A percentile compares a stretch with the other conserved stretches of the same genome.
phyloP scores from a whole-genome alignment of 1,140 invertebrate genomes.

The Prorops nasuta region DNA sequence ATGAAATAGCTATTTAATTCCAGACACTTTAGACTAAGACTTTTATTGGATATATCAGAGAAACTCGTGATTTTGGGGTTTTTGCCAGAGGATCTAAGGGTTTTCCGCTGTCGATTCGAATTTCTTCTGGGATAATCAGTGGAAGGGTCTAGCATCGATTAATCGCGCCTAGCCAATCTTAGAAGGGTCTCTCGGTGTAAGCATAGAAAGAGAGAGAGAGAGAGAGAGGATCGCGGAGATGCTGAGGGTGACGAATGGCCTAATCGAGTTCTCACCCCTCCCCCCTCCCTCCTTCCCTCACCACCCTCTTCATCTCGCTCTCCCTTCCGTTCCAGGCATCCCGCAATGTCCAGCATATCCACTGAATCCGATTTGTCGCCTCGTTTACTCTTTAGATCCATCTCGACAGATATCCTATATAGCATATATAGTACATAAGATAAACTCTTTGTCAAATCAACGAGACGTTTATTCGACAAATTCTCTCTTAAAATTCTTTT shows the following conservation, averaged over 20 bases:
- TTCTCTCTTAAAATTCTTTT: no score
- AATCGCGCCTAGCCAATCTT: conserved; percentile 39
- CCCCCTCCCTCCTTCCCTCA: conserved; percentile 3
- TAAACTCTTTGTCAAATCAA: no score
- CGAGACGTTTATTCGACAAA: no score
- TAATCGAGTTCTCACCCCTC: conserved; percentile 36
- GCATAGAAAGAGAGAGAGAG: conserved; percentile 5
- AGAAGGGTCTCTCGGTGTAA: conserved; percentile 24
- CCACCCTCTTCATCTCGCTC: conserved; percentile 22
- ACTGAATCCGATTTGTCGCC: conserved; percentile 49
- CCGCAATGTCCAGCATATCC: conserved; percentile 35
- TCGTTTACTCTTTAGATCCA: conserved; percentile 34
- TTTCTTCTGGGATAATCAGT: conserved; percentile 30
- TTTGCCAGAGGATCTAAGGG: no score
- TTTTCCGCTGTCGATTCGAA: conserved; percentile 32
- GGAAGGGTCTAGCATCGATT: conserved; percentile 37
- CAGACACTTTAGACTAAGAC: no score
- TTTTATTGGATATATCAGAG: no score
- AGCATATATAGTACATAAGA: no score
- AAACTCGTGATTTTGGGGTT: no score
- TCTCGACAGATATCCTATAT: conserved; percentile 5
- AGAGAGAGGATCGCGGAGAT: conserved; percentile 21
- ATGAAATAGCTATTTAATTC: no score
- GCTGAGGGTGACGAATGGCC: conserved; percentile 25
- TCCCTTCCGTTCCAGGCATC: conserved; percentile 1